phyloP scores from a whole-genome alignment of 2,888 invertebrate species.

The Calameuta filiformis region DNA sequence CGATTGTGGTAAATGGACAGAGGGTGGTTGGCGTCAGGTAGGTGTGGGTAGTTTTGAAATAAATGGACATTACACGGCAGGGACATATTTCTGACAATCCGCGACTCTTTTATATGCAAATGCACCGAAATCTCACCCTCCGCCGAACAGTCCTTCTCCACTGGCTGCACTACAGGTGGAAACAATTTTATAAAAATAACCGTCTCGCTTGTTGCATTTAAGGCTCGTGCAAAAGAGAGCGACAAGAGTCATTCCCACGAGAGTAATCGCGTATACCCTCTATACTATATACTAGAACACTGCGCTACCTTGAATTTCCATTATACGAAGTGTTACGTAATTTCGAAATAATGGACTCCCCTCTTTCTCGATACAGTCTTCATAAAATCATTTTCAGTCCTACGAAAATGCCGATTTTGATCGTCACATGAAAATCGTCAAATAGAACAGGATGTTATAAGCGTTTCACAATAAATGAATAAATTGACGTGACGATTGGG shows the following conservation, averaged over 20 bases:
- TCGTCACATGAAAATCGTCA: background rate
- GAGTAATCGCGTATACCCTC: background rate
- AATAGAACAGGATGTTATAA: background rate
- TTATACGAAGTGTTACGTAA: background rate
- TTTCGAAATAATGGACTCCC: background rate
- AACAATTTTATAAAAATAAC: background rate
- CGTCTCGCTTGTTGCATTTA: slow-evolving; percentile 3
- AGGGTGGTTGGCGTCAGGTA: background rate
- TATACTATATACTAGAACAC: background rate
- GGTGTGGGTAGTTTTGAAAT: background rate
- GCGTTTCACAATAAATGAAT: background rate
- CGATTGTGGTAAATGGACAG: background rate
- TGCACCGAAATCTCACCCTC: background rate
- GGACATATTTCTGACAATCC: slow-evolving; percentile 5
- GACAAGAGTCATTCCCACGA: background rate
- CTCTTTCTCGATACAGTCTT: background rate
- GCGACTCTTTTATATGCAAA: slow-evolving; percentile 3
- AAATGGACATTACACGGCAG: background rate
- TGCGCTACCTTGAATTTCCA: background rate
- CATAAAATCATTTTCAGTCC: background rate
- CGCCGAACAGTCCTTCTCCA: background rate
- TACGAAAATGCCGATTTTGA: too few relatives aligned
- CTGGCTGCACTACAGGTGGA: background rate
- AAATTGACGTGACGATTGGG: too few relatives aligned
- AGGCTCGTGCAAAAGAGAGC: background rate